phyloP scores from a whole-genome alignment of 2,888 invertebrate genomes.

The Hirtodrosophila histrioides region DNA sequence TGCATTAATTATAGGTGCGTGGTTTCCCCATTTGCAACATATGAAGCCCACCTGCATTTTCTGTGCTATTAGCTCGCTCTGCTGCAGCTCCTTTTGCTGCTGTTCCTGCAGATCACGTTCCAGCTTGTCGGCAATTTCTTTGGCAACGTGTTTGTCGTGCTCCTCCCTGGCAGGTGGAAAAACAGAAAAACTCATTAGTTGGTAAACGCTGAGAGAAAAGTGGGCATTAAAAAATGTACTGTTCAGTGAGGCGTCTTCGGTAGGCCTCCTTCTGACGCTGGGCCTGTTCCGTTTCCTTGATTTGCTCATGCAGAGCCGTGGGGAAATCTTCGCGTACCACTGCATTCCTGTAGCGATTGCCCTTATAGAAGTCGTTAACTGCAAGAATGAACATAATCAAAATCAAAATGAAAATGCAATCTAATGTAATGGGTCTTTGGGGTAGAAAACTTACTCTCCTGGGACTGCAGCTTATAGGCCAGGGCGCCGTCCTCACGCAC shows the following conservation, averaged over 20 bases:
- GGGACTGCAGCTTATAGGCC: conserved; percentile 91
- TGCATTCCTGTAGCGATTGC: conserved; percentile 90
- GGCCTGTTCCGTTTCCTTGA: conserved; percentile 88
- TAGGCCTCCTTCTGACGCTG: conserved; percentile 87
- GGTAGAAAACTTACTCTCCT: conserved; percentile 88
- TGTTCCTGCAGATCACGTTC: conserved; percentile 86
- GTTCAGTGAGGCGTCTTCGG: conserved; percentile 85
- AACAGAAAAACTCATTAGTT: neutral
- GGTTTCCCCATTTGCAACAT: too few relatives aligned
- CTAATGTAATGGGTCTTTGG: conserved; percentile 4
- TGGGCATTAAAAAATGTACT: conserved; percentile 85
- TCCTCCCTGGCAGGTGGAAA: conserved; percentile 86
- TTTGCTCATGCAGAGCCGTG: conserved; percentile 90
- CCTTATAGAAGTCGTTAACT: conserved; percentile 91
- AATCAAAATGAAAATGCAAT: conserved; percentile 10
- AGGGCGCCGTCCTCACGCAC: conserved; percentile 93
- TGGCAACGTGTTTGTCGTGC: conserved; percentile 88
- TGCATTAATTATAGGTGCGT: too few relatives aligned
- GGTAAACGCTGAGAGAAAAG: neutral
- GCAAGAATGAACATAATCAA: conserved; percentile 35
- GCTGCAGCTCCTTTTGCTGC: conserved; percentile 85
- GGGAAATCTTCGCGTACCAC: conserved; percentile 92
- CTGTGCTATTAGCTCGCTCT: conserved; percentile 85
- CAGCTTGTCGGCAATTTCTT: conserved; percentile 88
- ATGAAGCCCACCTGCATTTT: conserved; percentile 84